Conservation (phyloP, 1,140 invertebrate genomes). For the Amphibalanus amphitrite region DNA sequence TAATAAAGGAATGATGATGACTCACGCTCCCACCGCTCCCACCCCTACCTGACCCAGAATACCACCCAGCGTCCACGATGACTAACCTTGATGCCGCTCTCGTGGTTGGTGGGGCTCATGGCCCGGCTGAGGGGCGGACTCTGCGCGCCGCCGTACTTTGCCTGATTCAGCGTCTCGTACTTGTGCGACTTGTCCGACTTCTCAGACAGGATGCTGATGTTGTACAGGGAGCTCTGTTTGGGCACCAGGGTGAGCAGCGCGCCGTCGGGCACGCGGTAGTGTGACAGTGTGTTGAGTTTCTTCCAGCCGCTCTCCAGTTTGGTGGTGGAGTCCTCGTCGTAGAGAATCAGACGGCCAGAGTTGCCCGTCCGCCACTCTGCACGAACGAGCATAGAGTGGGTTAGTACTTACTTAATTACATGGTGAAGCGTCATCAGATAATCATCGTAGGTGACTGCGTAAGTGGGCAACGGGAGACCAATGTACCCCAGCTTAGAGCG, state of each 20-base stretch:
- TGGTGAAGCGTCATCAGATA: too few relatives aligned
- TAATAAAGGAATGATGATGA: too few relatives aligned
- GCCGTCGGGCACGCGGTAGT: slow-evolving; percentile 78
- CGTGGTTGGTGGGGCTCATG: slow-evolving; percentile 81
- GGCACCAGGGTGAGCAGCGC: slow-evolving; percentile 85
- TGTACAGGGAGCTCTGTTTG: slow-evolving; percentile 90
- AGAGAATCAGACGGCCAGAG: slow-evolving; percentile 65
- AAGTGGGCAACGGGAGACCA: too few relatives aligned
- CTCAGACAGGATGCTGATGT: slow-evolving; percentile 83
- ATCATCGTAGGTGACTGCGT: too few relatives aligned
- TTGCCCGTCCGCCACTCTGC: slow-evolving; percentile 80
- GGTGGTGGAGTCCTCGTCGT: slow-evolving; percentile 92
- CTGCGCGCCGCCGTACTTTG: slow-evolving; percentile 57
- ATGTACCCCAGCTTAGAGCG: too few relatives aligned
- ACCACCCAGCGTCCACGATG: too few relatives aligned
- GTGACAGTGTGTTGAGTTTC: slow-evolving; percentile 87
- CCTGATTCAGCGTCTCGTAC: slow-evolving; percentile 66
- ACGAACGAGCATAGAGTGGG: slow-evolving; percentile 3
- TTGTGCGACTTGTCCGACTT: slow-evolving; percentile 75
- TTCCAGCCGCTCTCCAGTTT: slow-evolving; percentile 94
- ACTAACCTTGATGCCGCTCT: slow-evolving; percentile 42
- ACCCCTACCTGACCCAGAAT: too few relatives aligned
- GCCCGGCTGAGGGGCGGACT: slow-evolving; percentile 71
- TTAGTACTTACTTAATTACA: too few relatives aligned
- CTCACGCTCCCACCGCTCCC: too few relatives aligned